Percentiles rank a stretch among this genome's conserved stretches.
These are phyloP conservation scores for Napeogenes sylphis DNA, from an alignment of 2,888 invertebrate genomes.

Conservation along the genomic window DNA sequence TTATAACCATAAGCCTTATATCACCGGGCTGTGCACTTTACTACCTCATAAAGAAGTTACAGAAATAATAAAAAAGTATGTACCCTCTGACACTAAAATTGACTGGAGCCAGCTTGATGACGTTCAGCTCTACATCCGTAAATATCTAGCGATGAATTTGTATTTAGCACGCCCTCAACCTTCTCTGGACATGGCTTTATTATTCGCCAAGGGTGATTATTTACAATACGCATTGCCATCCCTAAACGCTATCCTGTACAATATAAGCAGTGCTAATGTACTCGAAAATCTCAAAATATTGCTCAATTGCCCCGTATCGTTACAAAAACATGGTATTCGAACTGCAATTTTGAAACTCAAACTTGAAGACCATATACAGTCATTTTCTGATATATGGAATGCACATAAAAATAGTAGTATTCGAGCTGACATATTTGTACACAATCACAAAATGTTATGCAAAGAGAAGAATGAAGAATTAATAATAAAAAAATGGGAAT, in stretches of 20 bases:
- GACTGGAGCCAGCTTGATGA: slow-evolving; percentile 50
- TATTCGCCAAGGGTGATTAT: slow-evolving; percentile 60
- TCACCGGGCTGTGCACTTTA: slow-evolving; percentile 46
- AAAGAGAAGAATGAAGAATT: slow-evolving; percentile 41
- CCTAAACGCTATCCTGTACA: slow-evolving; percentile 48
- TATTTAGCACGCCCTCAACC: slow-evolving; percentile 52
- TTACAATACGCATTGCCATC: slow-evolving; percentile 55
- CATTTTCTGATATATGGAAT: slow-evolving; percentile 49
- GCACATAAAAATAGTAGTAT: slow-evolving; percentile 52
- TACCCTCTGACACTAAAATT: slow-evolving; percentile 48
- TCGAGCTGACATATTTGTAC: slow-evolving; percentile 47
- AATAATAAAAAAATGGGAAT: slow-evolving; percentile 43
- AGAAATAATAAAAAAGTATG: slow-evolving; percentile 44
- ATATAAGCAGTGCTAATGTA: slow-evolving; percentile 41
- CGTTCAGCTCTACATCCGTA: slow-evolving; percentile 42
- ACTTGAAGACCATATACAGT: slow-evolving; percentile 39
- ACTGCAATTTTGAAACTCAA: slow-evolving; percentile 48
- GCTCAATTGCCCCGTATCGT: slow-evolving; percentile 50
- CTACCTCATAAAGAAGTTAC: slow-evolving; percentile 41
- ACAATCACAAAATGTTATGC: slow-evolving; percentile 46
- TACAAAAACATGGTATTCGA: slow-evolving; percentile 59
- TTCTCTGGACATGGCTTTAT: slow-evolving; percentile 43
- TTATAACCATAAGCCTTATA: slow-evolving; percentile 40
- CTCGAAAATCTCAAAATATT: slow-evolving; percentile 41
- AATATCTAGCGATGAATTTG: slow-evolving; percentile 52